These are phyloP conservation scores for Physella acuta DNA, from an alignment of 1,140 invertebrate genomes.

Conservation along the genomic window DNA sequence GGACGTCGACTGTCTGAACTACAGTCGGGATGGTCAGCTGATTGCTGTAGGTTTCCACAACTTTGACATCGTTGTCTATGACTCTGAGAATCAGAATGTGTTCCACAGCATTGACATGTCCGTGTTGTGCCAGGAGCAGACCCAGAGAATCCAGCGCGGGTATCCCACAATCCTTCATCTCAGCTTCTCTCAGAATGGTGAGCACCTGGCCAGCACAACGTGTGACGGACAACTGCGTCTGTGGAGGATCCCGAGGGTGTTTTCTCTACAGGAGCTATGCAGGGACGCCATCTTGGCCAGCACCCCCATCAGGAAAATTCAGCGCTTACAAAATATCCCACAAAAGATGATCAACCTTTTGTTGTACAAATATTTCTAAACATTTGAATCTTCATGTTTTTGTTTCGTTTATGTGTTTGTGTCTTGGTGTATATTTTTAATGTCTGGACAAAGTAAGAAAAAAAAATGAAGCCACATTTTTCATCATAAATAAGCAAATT, in stretches of 20 bases:
- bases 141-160: background rate
- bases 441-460: too few species aligned
- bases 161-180: conserved; percentile 26
- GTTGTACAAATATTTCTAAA: conserved; percentile 27
- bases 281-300: conserved; percentile 24
- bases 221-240: conserved; percentile 34
- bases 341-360: conserved; percentile 28
- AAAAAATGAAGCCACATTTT: too few species aligned
- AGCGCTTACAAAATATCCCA: conserved; percentile 24
- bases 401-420: too few species aligned
- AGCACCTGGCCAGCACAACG: conserved; percentile 23
- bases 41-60: conserved; percentile 26
- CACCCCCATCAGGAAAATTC: conserved; percentile 16
- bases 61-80: conserved; percentile 20
- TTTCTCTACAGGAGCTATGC: conserved; percentile 29
- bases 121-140: conserved; percentile 13
- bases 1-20: conserved; percentile 27
- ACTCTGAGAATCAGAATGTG: background rate
- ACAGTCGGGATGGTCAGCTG: conserved; percentile 26
- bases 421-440: too few species aligned
- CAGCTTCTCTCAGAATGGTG: conserved; percentile 31
- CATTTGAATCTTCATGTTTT: too few species aligned
- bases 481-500: too few species aligned
- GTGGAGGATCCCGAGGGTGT: conserved; percentile 27
- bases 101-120: conserved; percentile 26